phyloP scores from a whole-genome alignment of 2,797 vertebrate genomes.

The Glossophaga mutica region DNA sequence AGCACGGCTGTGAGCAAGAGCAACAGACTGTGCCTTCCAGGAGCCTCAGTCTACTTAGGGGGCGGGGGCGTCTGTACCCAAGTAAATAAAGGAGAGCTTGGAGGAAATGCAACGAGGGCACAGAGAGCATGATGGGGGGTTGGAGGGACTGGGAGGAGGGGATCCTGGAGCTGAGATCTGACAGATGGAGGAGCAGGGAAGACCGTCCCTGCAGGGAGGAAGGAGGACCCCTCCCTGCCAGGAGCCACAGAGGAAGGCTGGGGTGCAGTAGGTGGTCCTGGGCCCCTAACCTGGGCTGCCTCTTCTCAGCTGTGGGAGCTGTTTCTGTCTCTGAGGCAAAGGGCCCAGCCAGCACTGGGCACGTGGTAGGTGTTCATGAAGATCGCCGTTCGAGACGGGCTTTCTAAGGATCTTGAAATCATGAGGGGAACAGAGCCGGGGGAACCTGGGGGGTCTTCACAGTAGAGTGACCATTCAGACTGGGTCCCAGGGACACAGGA shows the following conservation, averaged over 20 bases:
- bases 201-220: background rate
- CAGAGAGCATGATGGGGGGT: accelerated
- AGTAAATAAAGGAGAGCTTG: background rate
- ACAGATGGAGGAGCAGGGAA: background rate
- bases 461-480: background rate
- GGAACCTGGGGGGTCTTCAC: background rate
- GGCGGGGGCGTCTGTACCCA: background rate
- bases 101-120: no score
- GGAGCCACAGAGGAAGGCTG: background rate
- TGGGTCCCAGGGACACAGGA: background rate
- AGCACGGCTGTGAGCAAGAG: background rate
- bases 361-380: background rate
- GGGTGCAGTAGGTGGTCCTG: background rate
- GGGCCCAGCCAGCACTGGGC: background rate
- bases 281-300: background rate
- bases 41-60: background rate
- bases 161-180: background rate
- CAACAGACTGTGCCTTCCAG: background rate
- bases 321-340: background rate
- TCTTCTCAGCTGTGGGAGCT: background rate
- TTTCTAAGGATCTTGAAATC: background rate
- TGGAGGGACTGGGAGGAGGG: background rate
- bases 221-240: background rate
- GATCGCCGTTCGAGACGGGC: no score
- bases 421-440: no score